Conservation (phyloP, 2,888 invertebrate genomes). For the Drosophila melanosoma region DNA sequence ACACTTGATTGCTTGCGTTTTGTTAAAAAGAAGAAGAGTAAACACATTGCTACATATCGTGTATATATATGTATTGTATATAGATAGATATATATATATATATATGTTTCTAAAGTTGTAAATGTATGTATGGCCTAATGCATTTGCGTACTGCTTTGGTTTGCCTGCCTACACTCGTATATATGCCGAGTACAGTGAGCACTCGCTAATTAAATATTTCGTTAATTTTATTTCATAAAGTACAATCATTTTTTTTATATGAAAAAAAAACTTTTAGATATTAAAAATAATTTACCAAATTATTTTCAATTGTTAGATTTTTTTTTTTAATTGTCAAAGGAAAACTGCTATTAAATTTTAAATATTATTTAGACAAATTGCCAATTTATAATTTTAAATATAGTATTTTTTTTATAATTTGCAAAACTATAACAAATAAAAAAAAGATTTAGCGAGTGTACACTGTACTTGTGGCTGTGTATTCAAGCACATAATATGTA, state of each 20-base stretch:
- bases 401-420: too few species aligned
- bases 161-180: conserved; percentile 35
- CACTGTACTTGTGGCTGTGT: conserved; percentile 21
- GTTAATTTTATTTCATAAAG: not conserved
- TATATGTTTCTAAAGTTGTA: conserved; percentile 62
- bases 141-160: conserved; percentile 55
- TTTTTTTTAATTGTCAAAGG: not conserved
- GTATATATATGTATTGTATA: conserved; percentile 44
- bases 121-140: conserved; percentile 57
- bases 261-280: too few species aligned
- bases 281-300: not conserved
- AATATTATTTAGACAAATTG: not conserved
- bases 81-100: conserved; percentile 27
- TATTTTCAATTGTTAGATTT: not conserved
- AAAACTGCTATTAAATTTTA: not conserved
- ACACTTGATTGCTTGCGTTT: conserved; percentile 71
- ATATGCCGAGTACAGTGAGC: conserved; percentile 16
- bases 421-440: not conserved
- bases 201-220: not conserved
- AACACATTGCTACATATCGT: conserved; percentile 60
- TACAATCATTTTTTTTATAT: not conserved
- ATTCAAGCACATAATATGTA: conserved; percentile 41
- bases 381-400: not conserved
- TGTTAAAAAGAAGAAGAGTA: conserved; percentile 56
- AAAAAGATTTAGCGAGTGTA: not conserved